Percentiles rank a stretch among this genome's conserved stretches.
These are phyloP conservation scores for Nymphalis io DNA, from an alignment of 1,140 invertebrate species.

Conservation along the genomic window DNA sequence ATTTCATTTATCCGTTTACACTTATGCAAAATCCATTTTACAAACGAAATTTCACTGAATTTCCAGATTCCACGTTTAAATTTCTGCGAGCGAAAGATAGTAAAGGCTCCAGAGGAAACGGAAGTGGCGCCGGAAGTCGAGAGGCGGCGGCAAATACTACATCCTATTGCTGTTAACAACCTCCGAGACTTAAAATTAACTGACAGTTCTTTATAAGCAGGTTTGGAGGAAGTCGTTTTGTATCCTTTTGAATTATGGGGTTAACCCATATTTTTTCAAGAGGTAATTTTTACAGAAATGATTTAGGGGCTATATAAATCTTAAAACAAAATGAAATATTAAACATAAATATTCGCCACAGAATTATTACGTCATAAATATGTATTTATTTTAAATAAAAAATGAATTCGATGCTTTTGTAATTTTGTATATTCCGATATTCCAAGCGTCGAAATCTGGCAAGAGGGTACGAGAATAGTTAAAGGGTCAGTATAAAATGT, in stretches of 20 bases:
- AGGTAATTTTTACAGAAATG: too few species aligned
- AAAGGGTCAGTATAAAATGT: background rate
- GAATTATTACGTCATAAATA: background rate
- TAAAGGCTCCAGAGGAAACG: slow-evolving; percentile 36
- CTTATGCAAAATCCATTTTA: slow-evolving; percentile 10
- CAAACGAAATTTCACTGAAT: slow-evolving; percentile 14
- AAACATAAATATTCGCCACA: background rate
- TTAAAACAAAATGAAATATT: background rate
- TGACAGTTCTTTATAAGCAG: slow-evolving; percentile 26
- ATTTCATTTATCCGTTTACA: slow-evolving; percentile 13
- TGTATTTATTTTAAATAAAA: too few species aligned
- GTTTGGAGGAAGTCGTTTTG: background rate
- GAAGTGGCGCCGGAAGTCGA: slow-evolving; percentile 41
- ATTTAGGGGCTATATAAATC: background rate
- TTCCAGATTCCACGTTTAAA: slow-evolving; percentile 31
- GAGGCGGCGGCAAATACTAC: slow-evolving; percentile 46
- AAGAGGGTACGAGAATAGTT: background rate
- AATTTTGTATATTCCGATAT: background rate
- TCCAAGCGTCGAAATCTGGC: background rate
- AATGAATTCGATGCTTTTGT: background rate
- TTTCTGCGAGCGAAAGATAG: slow-evolving; percentile 31
- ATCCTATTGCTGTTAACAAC: slow-evolving; percentile 45
- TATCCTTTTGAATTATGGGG: background rate
- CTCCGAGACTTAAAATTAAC: slow-evolving; percentile 36
- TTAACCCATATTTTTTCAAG: background rate